A percentile compares a stretch with the other conserved stretches of the same genome.
Evolutionary conservation across 2,113 vertebrate genomes (phyloP).

Genomic region (Strigops habroptila): DNA sequence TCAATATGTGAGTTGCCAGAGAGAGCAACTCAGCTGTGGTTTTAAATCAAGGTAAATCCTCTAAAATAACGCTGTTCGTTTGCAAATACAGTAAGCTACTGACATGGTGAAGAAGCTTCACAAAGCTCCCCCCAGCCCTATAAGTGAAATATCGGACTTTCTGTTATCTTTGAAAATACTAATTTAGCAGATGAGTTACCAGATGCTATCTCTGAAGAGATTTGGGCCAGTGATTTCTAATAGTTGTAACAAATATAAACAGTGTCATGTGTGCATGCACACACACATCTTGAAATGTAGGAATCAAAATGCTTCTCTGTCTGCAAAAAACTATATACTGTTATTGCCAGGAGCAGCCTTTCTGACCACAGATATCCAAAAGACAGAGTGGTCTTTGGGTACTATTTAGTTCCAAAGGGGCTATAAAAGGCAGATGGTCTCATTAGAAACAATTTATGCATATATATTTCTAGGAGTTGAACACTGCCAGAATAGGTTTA

Average conservation of each 20-base stretch:
- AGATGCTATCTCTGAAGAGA: slow-evolving; percentile 6
- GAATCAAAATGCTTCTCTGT: slow-evolving; percentile 21
- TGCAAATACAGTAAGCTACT: neutral
- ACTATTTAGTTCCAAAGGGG: slow-evolving; percentile 80
- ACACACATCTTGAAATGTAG: neutral
- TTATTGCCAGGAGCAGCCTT: slow-evolving; percentile 54
- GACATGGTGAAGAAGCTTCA: neutral
- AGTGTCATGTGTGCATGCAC: rapidly evolving
- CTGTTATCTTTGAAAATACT: slow-evolving; percentile 9
- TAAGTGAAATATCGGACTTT: neutral
- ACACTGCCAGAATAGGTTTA: slow-evolving; percentile 78
- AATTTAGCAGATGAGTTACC: slow-evolving; percentile 17
- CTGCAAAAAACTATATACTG: neutral
- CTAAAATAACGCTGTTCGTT: neutral
- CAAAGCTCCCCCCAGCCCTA: neutral
- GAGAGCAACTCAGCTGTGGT: neutral
- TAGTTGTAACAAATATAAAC: neutral
- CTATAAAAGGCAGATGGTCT: slow-evolving; percentile 86
- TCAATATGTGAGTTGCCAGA: neutral
- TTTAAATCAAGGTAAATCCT: neutral
- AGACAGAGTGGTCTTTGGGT: slow-evolving; percentile 81
- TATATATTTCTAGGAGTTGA: slow-evolving; percentile 83
- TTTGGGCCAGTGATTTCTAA: slow-evolving; percentile 7
- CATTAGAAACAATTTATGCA: slow-evolving; percentile 87
- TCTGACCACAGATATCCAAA: slow-evolving; percentile 76